Percentiles rank a stretch among this genome's conserved stretches.
Conservation (phyloP, 2,113 vertebrate genomes). For the Eira barbara region DNA sequence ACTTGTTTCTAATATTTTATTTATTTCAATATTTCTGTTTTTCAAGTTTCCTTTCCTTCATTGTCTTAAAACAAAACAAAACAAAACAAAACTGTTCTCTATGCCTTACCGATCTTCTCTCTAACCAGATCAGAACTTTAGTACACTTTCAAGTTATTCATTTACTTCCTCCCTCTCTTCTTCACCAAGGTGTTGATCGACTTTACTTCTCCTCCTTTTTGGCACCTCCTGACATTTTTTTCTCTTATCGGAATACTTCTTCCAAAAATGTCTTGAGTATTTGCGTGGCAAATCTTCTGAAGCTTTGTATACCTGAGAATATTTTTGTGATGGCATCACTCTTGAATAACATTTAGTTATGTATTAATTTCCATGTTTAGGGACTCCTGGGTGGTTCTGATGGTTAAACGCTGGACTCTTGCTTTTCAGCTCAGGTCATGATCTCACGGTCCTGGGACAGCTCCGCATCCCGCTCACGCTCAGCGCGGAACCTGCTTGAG, state of each 20-base stretch:
- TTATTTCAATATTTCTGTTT: neutral
- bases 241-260: neutral
- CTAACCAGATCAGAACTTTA: neutral
- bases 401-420: neutral
- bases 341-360: neutral
- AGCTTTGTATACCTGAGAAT: neutral
- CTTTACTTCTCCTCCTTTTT: neutral
- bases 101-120: neutral
- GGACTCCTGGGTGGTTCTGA: neutral
- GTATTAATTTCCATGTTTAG: neutral
- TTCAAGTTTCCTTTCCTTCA: neutral
- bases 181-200: neutral
- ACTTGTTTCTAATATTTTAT: neutral
- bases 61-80: neutral
- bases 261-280: neutral
- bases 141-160: neutral
- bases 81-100: neutral
- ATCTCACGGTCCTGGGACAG: neutral
- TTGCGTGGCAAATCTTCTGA: neutral
- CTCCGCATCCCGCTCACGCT: fast-evolving
- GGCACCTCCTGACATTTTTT: neutral
- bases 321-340: neutral
- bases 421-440: neutral
- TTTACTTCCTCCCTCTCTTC: neutral
- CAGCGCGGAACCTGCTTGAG: neutral